phyloP scores from a whole-genome alignment of 2,797 vertebrate species.

The Cirrhinus mrigala region DNA sequence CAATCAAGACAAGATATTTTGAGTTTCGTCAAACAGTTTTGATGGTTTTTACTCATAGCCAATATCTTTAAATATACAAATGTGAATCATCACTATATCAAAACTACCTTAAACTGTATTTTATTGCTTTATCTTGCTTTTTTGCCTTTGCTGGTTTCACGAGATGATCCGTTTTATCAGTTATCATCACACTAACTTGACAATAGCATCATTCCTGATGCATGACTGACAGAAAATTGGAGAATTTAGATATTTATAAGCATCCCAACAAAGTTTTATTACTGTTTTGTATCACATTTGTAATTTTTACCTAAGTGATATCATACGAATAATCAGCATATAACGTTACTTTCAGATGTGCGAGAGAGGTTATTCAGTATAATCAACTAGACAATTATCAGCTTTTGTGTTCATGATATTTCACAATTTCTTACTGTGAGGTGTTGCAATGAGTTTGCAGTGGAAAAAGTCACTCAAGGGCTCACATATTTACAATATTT shows the following conservation, averaged over 20 bases:
- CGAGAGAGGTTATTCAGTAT: background rate
- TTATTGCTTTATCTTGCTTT: background rate
- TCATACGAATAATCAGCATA: background rate
- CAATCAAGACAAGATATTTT: constrained; percentile 26
- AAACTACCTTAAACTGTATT: constrained; percentile 23
- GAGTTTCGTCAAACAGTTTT: background rate
- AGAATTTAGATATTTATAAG: constrained; percentile 19
- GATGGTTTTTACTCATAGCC: constrained; percentile 11
- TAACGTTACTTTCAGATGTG: background rate
- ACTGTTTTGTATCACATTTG: background rate
- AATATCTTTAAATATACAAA: constrained; percentile 38
- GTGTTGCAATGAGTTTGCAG: background rate
- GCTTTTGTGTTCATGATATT: background rate
- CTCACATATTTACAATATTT: background rate
- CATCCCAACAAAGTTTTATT: background rate
- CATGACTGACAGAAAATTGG: background rate
- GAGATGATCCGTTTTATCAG: background rate
- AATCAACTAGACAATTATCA: background rate
- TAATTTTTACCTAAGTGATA: background rate
- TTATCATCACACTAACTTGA: background rate
- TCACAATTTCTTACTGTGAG: background rate
- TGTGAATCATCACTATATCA: constrained; percentile 29
- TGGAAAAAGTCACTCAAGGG: constrained; percentile 9
- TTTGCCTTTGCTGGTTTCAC: background rate
- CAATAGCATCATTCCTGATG: background rate